A percentile compares a stretch with the other conserved stretches of the same genome.
Evolutionary conservation across 2,113 vertebrate species (phyloP).

Genomic region (Hiodon alosoides): DNA sequence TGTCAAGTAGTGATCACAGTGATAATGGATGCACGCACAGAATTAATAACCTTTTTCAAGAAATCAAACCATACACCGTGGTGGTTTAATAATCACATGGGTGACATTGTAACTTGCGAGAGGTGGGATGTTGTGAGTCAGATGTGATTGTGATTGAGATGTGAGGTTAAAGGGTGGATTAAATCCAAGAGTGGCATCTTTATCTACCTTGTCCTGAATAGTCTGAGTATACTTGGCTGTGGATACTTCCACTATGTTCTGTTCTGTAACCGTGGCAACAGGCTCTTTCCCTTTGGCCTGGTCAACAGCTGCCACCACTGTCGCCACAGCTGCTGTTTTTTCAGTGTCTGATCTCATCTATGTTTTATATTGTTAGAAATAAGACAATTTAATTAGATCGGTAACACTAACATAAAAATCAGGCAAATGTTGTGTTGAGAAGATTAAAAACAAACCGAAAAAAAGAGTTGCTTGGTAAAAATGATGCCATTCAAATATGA

Average conservation of each 20-base stretch:
- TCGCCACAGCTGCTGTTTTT: constrained; percentile 69
- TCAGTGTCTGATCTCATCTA: constrained; percentile 49
- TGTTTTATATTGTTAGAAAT: constrained; percentile 50
- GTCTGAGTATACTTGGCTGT: constrained; percentile 59
- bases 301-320: constrained; percentile 72
- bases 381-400: constrained; percentile 11
- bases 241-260: constrained; percentile 66
- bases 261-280: constrained; percentile 60
- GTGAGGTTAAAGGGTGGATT: not conserved
- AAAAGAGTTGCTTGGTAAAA: not conserved
- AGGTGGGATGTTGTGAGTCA: not conserved
- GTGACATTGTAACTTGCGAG: not conserved
- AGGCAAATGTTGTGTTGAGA: not conserved
- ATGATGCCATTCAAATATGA: too few species aligned
- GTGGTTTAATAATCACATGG: not conserved
- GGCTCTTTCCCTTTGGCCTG: constrained; percentile 74
- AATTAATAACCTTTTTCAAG: not conserved
- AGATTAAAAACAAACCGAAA: not conserved
- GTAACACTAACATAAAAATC: not conserved
- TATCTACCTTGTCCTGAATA: constrained; percentile 70
- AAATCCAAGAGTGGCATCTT: constrained; percentile 8
- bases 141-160: not conserved
- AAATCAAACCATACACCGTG: not conserved
- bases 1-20: not conserved
- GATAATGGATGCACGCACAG: not conserved